Conservation (phyloP, 2,888 invertebrate genomes). For the Cataglyphis albicans region DNA sequence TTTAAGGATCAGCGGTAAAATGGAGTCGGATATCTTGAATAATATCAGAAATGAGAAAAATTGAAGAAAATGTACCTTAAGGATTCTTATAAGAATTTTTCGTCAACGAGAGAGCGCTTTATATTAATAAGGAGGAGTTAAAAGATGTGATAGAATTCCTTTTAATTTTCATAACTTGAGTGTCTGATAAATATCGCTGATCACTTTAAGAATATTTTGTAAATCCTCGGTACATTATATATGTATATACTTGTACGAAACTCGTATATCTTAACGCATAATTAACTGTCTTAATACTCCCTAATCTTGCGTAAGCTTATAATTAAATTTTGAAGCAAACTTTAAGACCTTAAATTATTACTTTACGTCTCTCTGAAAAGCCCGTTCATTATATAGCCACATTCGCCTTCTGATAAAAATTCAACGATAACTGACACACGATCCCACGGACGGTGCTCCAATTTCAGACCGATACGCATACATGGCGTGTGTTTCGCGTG, state of each 20-base stretch:
- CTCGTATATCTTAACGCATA: conserved; percentile 33
- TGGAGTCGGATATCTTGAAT: not conserved
- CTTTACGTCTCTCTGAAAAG: conserved; percentile 2
- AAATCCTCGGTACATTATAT: not conserved
- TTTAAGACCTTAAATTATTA: conserved; percentile 25
- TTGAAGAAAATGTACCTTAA: not conserved
- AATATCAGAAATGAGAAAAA: not conserved
- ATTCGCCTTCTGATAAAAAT: conserved; percentile 21
- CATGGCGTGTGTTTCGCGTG: conserved; percentile 27
- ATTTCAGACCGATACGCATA: conserved; percentile 42
- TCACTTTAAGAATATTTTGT: not conserved
- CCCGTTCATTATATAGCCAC: conserved; percentile 15
- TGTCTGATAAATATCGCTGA: not conserved
- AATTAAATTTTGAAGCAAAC: conserved; percentile 41
- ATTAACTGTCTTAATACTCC: conserved; percentile 28
- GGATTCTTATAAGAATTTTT: not conserved
- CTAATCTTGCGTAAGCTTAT: conserved; percentile 31
- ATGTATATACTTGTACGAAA: not conserved
- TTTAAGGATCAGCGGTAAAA: not conserved
- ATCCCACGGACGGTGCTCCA: conserved; percentile 17
- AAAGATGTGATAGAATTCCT: not conserved
- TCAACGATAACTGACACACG: not conserved
- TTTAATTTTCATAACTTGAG: not conserved
- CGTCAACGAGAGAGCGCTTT: not conserved
- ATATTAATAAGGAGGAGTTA: not conserved